phyloP scores from a whole-genome alignment of 64 coral and sea anemone species.

The Actinia tenebrosa region DNA sequence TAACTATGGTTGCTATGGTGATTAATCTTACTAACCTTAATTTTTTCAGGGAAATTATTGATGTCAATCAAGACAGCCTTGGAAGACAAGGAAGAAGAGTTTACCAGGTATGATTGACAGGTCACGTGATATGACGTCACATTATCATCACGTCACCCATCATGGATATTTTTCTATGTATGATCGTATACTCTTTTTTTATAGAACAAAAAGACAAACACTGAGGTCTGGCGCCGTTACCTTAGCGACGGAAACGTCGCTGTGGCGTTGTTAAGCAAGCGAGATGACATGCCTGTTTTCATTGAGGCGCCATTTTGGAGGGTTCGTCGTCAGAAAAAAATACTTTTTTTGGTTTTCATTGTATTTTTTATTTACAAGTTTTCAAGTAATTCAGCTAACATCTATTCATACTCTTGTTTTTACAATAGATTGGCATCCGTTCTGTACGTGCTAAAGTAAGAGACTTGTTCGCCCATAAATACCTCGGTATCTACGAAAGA shows the following conservation, averaged over 20 bases:
- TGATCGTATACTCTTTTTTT: background rate
- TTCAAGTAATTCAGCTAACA: background rate
- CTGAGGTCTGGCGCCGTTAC: constrained; percentile 62
- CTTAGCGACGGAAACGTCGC: constrained; percentile 52
- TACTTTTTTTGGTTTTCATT: background rate
- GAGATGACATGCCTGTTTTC: constrained; percentile 56
- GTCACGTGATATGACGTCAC: background rate
- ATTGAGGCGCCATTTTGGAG: constrained; percentile 55
- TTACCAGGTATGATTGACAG: constrained; percentile 40
- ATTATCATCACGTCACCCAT: background rate
- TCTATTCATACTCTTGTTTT: background rate
- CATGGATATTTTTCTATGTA: background rate
- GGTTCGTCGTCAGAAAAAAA: constrained; percentile 3
- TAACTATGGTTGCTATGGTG: background rate
- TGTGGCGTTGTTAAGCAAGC: constrained; percentile 57
- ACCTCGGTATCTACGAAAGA: constrained; percentile 44
- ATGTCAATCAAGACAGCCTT: constrained; percentile 80
- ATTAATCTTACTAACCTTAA: background rate
- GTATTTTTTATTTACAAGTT: background rate
- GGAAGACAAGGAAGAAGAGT: constrained; percentile 78
- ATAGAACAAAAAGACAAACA: constrained; percentile 27
- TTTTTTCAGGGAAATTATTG: constrained; percentile 67
- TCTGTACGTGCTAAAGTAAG: constrained; percentile 36
- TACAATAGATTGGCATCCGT: constrained; percentile 61
- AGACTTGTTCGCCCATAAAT: constrained; percentile 51